Conservation (phyloP, 2,888 invertebrate species). For the Adineta ricciae region DNA sequence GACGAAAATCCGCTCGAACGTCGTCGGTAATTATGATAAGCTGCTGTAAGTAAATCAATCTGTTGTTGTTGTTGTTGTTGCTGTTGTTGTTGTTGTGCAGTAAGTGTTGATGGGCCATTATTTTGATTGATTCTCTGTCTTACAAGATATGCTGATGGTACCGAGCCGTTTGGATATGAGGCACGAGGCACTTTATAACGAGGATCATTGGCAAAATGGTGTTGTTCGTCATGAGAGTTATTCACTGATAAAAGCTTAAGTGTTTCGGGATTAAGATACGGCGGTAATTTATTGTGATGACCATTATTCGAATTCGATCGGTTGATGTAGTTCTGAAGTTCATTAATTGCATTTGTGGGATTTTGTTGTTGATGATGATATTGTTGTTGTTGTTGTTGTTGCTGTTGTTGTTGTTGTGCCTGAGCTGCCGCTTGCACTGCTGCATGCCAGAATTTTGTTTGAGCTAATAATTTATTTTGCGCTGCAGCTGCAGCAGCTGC, state of each 20-base stretch:
- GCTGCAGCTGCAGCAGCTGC: not conserved
- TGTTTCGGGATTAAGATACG: conserved; percentile 20
- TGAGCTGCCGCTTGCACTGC: not conserved
- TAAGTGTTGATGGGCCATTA: conserved; percentile 6
- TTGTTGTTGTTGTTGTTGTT: not conserved
- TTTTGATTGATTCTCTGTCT: conserved; percentile 4
- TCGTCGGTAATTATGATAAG: conserved; percentile 2
- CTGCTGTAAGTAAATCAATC: not conserved
- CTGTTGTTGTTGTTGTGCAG: no score
- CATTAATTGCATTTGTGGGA: not conserved
- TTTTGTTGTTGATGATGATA: no score
- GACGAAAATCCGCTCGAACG: conserved; percentile 9
- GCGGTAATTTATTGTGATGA: not conserved
- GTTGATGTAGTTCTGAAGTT: conserved; percentile 10
- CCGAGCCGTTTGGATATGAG: not conserved
- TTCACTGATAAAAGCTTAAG: not conserved
- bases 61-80: not conserved
- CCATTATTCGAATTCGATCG: not conserved
- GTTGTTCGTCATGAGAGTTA: not conserved
- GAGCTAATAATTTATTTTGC: conserved; percentile 2
- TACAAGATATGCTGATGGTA: not conserved
- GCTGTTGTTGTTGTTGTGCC: not conserved
- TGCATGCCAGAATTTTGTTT: conserved; percentile 11
- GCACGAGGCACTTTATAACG: not conserved
- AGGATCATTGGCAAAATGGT: not conserved